phyloP scores from a whole-genome alignment of 1,140 invertebrate species.

The Drosophila kurseongensis region DNA sequence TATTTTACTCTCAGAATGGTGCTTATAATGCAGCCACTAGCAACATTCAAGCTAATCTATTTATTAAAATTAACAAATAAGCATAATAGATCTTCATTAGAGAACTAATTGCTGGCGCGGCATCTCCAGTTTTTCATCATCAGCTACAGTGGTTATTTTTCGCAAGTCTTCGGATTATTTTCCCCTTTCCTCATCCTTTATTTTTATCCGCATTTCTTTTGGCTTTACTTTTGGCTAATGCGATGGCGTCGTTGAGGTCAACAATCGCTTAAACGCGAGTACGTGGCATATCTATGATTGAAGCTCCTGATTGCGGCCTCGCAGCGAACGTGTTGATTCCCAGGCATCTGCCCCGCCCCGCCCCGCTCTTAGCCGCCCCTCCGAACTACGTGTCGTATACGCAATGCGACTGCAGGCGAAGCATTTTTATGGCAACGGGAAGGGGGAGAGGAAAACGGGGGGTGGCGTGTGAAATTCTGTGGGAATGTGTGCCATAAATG shows the following conservation, averaged over 20 bases:
- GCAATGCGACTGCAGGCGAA: constrained; percentile 50
- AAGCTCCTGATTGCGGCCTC: constrained; percentile 62
- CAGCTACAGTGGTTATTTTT: not conserved
- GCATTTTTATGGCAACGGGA: constrained; percentile 20
- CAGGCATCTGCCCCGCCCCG: constrained; percentile 2
- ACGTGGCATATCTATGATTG: constrained; percentile 79
- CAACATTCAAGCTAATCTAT: not conserved
- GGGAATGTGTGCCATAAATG: constrained; percentile 32
- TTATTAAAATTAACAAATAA: not conserved
- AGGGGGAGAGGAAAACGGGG: not conserved
- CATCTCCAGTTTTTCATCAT: constrained; percentile 17
- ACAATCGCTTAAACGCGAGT: constrained; percentile 73
- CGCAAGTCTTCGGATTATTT: constrained; percentile 27
- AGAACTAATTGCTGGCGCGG: constrained; percentile 11
- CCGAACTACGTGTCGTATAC: constrained; percentile 38
- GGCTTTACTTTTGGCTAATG: constrained; percentile 49
- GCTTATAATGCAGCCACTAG: too few relatives aligned
- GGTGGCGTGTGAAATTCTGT: not conserved
- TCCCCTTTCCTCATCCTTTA: constrained; percentile 1
- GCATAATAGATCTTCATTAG: not conserved
- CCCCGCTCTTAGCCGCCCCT: not conserved
- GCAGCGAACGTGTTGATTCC: constrained; percentile 65
- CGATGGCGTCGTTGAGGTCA: constrained; percentile 62
- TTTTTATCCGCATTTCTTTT: constrained; percentile 18
- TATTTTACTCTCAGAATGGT: too few relatives aligned